These are phyloP conservation scores for Prenolepis imparis DNA, from an alignment of 2,888 invertebrate species.

Conservation along the genomic window DNA sequence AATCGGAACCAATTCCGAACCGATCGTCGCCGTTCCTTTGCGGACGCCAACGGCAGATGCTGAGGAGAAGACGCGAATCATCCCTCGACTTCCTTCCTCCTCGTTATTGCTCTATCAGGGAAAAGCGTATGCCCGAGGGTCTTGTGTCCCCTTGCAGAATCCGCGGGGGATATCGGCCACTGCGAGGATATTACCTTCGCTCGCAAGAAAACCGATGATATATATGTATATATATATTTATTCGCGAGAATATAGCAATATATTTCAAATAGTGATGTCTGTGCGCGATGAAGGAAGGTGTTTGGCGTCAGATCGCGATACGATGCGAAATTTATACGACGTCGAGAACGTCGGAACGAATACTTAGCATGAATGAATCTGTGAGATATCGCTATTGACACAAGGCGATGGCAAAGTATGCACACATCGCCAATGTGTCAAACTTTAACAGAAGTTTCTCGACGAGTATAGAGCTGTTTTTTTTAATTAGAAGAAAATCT, in stretches of 20 bases:
- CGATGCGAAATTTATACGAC: slow-evolving; percentile 35
- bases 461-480: background rate
- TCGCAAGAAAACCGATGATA: slow-evolving; percentile 1
- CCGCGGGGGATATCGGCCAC: slow-evolving; percentile 1
- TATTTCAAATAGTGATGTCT: slow-evolving; percentile 15
- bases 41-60: slow-evolving; percentile 42
- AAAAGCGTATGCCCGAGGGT: slow-evolving; percentile 73
- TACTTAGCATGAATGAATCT: slow-evolving; percentile 7
- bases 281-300: background rate
- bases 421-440: background rate
- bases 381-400: slow-evolving; percentile 24
- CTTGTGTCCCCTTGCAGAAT: slow-evolving; percentile 56
- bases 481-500: background rate
- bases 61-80: slow-evolving; percentile 47
- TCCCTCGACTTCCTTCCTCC: slow-evolving; percentile 44
- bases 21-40: slow-evolving; percentile 75
- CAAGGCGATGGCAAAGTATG: background rate
- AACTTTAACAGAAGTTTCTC: background rate
- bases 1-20: slow-evolving; percentile 76
- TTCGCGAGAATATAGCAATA: background rate
- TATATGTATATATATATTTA: no score
- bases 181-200: slow-evolving; percentile 36
- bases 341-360: slow-evolving; percentile 11
- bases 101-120: slow-evolving; percentile 68
- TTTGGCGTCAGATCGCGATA: slow-evolving; percentile 27